phyloP scores from a whole-genome alignment of 2,797 vertebrate genomes.

The Helarctos malayanus region DNA sequence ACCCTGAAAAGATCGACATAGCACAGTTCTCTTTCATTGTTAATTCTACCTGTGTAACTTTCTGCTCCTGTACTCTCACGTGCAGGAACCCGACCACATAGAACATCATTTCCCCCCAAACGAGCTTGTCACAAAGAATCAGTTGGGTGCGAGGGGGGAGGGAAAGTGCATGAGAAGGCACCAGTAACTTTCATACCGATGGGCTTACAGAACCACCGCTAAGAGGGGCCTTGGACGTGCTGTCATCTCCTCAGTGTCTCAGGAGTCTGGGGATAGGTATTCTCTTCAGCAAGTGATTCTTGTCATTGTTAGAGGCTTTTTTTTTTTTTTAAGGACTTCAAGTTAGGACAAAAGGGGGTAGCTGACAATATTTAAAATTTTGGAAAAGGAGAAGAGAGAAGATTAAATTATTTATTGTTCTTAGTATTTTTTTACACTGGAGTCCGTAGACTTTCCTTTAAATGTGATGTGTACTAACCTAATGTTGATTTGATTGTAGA shows the following conservation, averaged over 20 bases:
- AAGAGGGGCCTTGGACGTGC: neutral
- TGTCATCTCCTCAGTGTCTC: neutral
- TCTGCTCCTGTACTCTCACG: rapidly evolving
- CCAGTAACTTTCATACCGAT: neutral
- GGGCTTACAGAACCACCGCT: neutral
- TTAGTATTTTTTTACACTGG: neutral
- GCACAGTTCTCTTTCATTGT: neutral
- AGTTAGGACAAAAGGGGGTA: neutral
- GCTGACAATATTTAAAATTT: neutral
- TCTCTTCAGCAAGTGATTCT: neutral
- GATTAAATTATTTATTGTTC: neutral
- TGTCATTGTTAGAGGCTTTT: neutral
- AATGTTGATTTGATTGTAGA: neutral
- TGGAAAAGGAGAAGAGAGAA: neutral
- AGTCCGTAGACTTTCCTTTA: neutral
- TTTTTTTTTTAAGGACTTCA: neutral
- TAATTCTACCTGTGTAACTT: neutral
- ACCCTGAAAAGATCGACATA: neutral
- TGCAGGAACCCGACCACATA: neutral
- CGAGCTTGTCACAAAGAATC: neutral
- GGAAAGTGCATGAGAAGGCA: neutral
- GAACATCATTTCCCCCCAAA: neutral
- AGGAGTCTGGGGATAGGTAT: neutral
- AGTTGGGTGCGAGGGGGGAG: rapidly evolving
- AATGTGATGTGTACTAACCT: neutral